Conservation (phyloP, 1,140 invertebrate species). For the Trypoxylus dichotomus region DNA sequence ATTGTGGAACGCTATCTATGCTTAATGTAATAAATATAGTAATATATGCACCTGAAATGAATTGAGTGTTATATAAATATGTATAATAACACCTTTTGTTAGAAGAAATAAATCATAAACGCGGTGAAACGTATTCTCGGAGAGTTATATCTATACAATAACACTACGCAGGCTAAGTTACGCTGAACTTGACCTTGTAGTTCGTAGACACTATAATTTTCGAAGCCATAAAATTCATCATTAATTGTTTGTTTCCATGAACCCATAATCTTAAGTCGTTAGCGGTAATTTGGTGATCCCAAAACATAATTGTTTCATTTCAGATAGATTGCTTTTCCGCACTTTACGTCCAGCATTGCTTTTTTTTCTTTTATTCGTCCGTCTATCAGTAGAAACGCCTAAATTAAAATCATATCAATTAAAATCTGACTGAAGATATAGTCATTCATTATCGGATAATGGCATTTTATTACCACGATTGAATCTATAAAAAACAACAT, state of each 20-base stretch:
- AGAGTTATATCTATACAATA: not conserved
- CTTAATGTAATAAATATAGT: too few relatives aligned
- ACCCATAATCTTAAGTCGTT: constrained; percentile 17
- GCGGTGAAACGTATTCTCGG: not conserved
- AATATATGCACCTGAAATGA: too few relatives aligned
- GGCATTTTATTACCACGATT: not conserved
- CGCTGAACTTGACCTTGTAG: not conserved
- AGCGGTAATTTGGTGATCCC: not conserved
- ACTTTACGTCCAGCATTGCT: not conserved
- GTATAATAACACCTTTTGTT: too few relatives aligned
- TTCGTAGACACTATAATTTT: constrained; percentile 18
- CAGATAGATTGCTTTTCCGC: not conserved
- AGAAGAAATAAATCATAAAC: too few relatives aligned
- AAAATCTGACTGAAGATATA: not conserved
- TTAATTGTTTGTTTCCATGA: constrained; percentile 18
- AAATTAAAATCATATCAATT: constrained; percentile 24
- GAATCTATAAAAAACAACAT: not conserved
- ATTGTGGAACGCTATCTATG: too few relatives aligned
- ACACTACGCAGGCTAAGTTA: not conserved
- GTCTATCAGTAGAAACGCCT: not conserved
- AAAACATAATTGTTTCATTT: constrained; percentile 10
- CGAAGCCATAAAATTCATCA: constrained; percentile 3
- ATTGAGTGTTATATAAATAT: too few relatives aligned
- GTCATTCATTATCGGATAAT: constrained; percentile 16
- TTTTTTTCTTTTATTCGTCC: not conserved